Evolutionary conservation across 2,888 invertebrate species (phyloP), one percentile per base, ranked within the genome.

Genomic region (Tyria jacobaeae): DNA sequence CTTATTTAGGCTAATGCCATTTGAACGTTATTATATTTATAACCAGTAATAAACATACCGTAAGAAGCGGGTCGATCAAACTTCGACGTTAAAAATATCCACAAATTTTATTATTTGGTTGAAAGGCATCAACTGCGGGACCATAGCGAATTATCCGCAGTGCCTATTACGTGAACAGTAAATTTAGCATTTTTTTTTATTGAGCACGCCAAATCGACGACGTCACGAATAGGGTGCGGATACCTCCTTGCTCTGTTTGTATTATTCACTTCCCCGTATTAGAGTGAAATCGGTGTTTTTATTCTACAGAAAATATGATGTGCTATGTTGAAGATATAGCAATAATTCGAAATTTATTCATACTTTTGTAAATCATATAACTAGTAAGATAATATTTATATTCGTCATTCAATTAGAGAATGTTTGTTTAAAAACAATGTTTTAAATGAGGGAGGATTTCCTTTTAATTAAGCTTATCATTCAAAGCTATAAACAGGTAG

Each of bases 161-260:
- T 83, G 84, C 79, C 83, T 83, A 84, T 89, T 89, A 88, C 83
- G 83, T 72, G 83, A 84, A 85, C 86, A n/a, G 82, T 88, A 89
- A 89, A 89, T 88, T 84, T 82, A 77, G 71, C 75, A 71, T 86
- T 88, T 86, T 60, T n/a, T n/a, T 89, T 88, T 85, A 88, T 86
- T 82, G 83, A 80, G 80, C 87, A 85, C 85, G 87, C 83, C 81
- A 89, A 88, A 87, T 86, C 84, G 87, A 75, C 81, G 53, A 80
- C 83, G 86, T 84, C 90, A 91, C 91, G 91, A 82, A 89, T 81
- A 73, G 82, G 81, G 79, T 68, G 72, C 51, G 50, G 50, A 52
- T 51, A 58, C 62, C 50, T n/a, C 59, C 54, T 34, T 50, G 47
- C 47, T 44, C 35, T 58, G 54, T 52, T 52, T 41, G 57, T 9